phyloP scores from a whole-genome alignment of 1,140 invertebrate species.

The Solenopsis invicta region DNA sequence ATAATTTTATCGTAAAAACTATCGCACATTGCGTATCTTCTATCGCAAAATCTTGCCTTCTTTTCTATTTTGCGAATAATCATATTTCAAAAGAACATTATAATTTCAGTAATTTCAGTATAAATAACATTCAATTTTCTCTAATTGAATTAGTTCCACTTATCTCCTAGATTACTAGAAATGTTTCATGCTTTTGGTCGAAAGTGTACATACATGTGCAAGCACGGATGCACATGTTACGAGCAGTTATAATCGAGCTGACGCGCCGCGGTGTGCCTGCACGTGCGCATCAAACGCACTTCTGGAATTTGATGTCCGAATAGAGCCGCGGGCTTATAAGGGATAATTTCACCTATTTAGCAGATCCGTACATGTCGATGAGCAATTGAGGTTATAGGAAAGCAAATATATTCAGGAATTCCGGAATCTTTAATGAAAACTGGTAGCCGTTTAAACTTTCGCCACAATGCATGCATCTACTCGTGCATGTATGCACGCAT shows the following conservation, averaged over 20 bases:
- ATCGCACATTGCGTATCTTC: background rate
- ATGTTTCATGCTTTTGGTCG: background rate
- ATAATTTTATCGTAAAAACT: background rate
- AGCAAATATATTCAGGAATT: background rate
- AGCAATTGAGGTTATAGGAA: background rate
- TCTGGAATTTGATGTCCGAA: slow-evolving; percentile 25
- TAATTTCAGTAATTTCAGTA: too few species aligned
- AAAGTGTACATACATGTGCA: background rate
- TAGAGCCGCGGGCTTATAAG: background rate
- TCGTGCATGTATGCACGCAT: too few species aligned
- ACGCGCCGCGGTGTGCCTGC: slow-evolving; percentile 21
- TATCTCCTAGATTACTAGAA: background rate
- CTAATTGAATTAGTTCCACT: background rate
- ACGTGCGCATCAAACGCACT: slow-evolving; percentile 32
- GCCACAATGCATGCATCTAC: background rate
- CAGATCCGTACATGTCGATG: background rate
- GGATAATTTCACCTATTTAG: slow-evolving; percentile 28
- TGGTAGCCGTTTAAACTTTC: background rate
- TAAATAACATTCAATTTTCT: background rate
- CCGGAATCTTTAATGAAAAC: slow-evolving; percentile 30
- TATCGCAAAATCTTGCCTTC: background rate
- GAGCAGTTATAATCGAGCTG: slow-evolving; percentile 46
- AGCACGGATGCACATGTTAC: slow-evolving; percentile 35
- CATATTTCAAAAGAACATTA: background rate
- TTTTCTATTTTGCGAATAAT: background rate